Evolutionary conservation across 1,140 invertebrate species (phyloP), one percentile per base, ranked within the genome.

Genomic region (Mesaphorura yosii): DNA sequence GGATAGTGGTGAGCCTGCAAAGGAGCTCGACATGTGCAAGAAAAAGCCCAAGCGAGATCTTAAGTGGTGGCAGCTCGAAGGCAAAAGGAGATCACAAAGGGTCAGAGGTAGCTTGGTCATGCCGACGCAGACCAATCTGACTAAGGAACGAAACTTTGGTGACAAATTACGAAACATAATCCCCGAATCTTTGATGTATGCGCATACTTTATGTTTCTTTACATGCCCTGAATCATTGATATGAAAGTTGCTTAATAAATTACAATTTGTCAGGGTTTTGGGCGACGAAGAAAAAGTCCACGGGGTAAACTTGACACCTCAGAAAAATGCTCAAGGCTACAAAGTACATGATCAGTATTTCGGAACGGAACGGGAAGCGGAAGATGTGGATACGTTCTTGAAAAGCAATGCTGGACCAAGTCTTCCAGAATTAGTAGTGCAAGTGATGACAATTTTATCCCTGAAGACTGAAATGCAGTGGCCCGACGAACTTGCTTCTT

Each of bases 301-400:
- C 15, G 15, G 7, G 12, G n/a, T 5, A 23, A 47, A 19, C 4
- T 47, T 20, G 15, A 47, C 44, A 20, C 23, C 15, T 19, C 42
- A 45, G 7, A 45, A n/a, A 45, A 20, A 45, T 5, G 3, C 23
- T 20, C 3, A 17, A 17, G 19, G 17, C 17, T 45, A 14, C 23
- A 19, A 12, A 45, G 12, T 45, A 20, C n/a, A 19, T 41, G 19
- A 50, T 7, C 20, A 66, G 41, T 84, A 84, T 68, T 84, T 85
- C 69, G 77, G 74, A 19, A 75, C 76, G 19, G 74, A 80, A 25
- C 63, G 66, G 26, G 83, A 86, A 73, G 71, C 66, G 42, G 66
- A 67, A 15, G 80, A 84, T 65, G 77, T 84, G 1, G 69, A 75
- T 53, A 65, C 70, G 37, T 83, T 84, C 61, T 76, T 84, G n/a